A percentile compares a stretch with the other conserved stretches of the same genome.
Evolutionary conservation across 2,888 invertebrate genomes (phyloP).

Genomic region (Papilio protenor): DNA sequence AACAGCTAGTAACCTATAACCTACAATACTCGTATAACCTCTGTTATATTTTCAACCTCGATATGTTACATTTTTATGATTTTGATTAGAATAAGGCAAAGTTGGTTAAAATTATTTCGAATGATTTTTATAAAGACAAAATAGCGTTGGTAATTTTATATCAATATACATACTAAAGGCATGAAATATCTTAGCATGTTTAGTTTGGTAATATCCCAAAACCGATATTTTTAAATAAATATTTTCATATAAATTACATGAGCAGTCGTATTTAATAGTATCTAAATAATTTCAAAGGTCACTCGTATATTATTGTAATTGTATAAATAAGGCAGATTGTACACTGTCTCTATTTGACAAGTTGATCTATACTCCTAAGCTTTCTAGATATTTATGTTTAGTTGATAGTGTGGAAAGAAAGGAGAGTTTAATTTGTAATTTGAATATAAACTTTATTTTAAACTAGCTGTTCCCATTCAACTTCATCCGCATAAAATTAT

Average conservation of each 20-base stretch:
- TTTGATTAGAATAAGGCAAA: no score
- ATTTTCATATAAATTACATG: not conserved
- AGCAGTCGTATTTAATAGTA: not conserved
- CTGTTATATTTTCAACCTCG: not conserved
- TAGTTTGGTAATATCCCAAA: not conserved
- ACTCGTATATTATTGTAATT: not conserved
- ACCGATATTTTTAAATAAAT: not conserved
- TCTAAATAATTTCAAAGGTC: not conserved
- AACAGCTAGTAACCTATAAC: no score
- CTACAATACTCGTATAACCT: no score
- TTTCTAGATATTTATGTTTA: not conserved
- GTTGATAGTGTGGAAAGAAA: no score
- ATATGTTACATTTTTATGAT: not conserved
- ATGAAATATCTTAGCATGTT: not conserved
- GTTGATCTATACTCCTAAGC: not conserved
- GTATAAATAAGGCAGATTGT: not conserved
- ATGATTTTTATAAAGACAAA: not conserved
- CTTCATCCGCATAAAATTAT: no score
- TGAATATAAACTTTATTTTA: not conserved
- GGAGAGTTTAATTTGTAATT: not conserved
- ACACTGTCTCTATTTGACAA: not conserved
- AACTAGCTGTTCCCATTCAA: no score
- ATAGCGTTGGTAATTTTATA: no score
- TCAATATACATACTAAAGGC: not conserved
- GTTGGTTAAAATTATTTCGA: not conserved